Evolutionary conservation across 2,888 invertebrate species (phyloP).

Genomic region (Hydraecia micacea): DNA sequence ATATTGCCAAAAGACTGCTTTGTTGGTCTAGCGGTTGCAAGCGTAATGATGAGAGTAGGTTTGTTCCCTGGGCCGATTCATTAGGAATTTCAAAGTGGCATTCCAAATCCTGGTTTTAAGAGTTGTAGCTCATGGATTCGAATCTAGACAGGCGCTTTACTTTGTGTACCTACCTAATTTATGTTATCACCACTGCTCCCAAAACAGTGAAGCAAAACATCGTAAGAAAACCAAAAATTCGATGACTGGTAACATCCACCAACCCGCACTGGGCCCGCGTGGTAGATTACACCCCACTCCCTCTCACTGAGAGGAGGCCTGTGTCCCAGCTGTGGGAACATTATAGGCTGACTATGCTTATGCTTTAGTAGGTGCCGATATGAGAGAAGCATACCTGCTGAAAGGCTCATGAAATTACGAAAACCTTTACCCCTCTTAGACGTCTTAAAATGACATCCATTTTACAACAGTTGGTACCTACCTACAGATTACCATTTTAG

Average conservation of each 20-base stretch:
- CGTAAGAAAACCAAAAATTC: not conserved
- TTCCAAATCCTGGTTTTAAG: no score
- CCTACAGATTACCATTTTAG: no score
- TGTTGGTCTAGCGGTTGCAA: not conserved
- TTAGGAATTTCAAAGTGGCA: not conserved
- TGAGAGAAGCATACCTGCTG: no score
- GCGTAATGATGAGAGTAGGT: not conserved
- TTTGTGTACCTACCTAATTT: not conserved
- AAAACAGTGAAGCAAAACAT: not conserved
- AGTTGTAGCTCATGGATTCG: not conserved
- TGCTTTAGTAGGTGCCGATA: no score
- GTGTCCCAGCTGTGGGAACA: not conserved
- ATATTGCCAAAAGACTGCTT: conserved; percentile 8
- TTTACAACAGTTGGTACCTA: no score
- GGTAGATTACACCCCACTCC: not conserved
- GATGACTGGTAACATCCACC: not conserved
- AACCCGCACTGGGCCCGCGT: not conserved
- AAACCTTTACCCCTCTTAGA: no score
- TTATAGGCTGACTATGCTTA: not conserved
- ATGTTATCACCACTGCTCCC: not conserved
- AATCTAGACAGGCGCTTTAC: not conserved
- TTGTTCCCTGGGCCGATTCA: not conserved
- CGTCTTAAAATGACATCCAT: no score
- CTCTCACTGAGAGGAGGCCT: not conserved
- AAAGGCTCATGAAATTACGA: no score